Base-by-base conservation (phyloP, 2,797 vertebrate genomes). In the Tadarida brasiliensis region DNA sequence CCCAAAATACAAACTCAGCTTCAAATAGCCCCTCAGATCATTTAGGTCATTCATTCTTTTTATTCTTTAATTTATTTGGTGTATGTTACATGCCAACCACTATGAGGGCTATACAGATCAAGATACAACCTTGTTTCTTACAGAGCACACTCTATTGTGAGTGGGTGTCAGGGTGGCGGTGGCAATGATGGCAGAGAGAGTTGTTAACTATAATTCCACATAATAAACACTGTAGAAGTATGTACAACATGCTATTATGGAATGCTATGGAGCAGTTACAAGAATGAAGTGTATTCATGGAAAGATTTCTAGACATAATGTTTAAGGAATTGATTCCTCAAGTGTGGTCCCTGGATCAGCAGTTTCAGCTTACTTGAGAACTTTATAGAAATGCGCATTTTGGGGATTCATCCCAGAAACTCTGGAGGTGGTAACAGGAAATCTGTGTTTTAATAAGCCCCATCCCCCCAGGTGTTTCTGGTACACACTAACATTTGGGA, bases 321-420 rank as follows among this genome's bases (percentile, higher is more conserved):
- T 93, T 91, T 78, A 87, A 94, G 26, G 57, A 51, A 90, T 77
- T 84, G n/a, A 39, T 93, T 95, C 71, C 85, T 51, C 28, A 95
- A 94, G 19, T 84, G n/a, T 71, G 30, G 71, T 80, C 33, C 33
- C 33, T 85, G 44, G 19, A 61, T 20, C 26, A 73, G 24, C 67
- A 95, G 59, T 56, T 76, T 92, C 56, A 90, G 10, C n/a, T 96
- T 51, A 92, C 33, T 59, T 85, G 71, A 96, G 49, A 94, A 87
- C 22, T 71, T 91, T 78, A 82, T 49, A 92, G 73, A 92, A 91
- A 92, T 89, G 9, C 26, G 59, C 82, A 30, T 88, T 95, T 57
- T 94, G 67, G 30, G 61, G 26, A 28, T 24, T 49, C 44, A 84
- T 7, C 10, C 59, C 76, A 81, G 67, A 94, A 94, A 84, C 54